Conservation (phyloP, 2,888 invertebrate genomes). For the Marasmarcha lunaedactyla region DNA sequence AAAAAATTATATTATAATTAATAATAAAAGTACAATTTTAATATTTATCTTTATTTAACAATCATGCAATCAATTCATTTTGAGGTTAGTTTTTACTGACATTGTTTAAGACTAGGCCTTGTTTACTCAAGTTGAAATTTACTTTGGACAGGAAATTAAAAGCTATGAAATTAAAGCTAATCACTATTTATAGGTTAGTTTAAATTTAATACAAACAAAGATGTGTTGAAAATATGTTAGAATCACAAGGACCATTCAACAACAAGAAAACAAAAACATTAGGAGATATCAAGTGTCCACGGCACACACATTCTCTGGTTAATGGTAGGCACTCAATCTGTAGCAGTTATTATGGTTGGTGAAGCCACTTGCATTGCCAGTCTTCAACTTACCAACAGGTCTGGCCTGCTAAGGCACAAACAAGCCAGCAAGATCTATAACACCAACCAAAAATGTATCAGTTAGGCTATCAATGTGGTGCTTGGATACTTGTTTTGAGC, state of each 20-base stretch:
- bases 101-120: too few species aligned
- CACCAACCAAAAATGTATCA: slow-evolving; percentile 67
- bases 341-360: slow-evolving; percentile 53
- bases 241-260: slow-evolving; percentile 70
- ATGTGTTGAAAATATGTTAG: slow-evolving; percentile 33
- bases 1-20: too few species aligned
- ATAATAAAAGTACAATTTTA: too few species aligned
- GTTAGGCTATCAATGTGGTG: slow-evolving; percentile 58
- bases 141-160: too few species aligned
- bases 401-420: slow-evolving; percentile 81
- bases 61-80: slow-evolving; percentile 2
- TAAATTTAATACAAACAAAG: too few species aligned
- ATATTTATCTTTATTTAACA: too few species aligned
- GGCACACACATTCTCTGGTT: slow-evolving; percentile 66
- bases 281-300: slow-evolving; percentile 40
- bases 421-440: slow-evolving; percentile 82
- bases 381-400: slow-evolving; percentile 77
- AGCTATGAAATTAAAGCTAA: too few species aligned
- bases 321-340: slow-evolving; percentile 53
- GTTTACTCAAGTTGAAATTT: too few species aligned
- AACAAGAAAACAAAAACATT: slow-evolving; percentile 46
- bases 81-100: slow-evolving; percentile 18
- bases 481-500: slow-evolving; percentile 49
- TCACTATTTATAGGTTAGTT: too few species aligned
- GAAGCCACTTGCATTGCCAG: slow-evolving; percentile 52